A percentile compares a stretch with the other conserved stretches of the same genome.
phyloP scores from a whole-genome alignment of 2,113 vertebrate species.

The Callocephalon fimbriatum region DNA sequence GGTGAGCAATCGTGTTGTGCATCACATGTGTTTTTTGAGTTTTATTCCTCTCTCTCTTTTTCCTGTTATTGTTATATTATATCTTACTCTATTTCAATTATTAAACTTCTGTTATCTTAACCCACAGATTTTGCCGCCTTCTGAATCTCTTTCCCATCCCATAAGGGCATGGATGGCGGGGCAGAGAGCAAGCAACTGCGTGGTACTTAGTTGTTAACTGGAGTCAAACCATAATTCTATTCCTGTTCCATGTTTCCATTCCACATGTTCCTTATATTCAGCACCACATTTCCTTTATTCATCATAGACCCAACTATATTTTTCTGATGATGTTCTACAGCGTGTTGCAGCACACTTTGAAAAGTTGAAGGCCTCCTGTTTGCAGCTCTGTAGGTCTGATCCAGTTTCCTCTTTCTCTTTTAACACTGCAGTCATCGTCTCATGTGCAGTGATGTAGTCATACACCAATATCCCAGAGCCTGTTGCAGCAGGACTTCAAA shows the following conservation, averaged over 20 bases:
- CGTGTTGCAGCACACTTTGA: too few relatives aligned
- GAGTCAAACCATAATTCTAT: neutral
- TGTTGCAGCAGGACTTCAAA: fast-evolving
- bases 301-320: neutral
- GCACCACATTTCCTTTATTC: neutral
- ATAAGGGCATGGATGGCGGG: neutral
- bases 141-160: neutral
- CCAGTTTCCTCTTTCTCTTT: neutral
- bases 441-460: fast-evolving
- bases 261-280: neutral
- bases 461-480: neutral
- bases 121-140: neutral
- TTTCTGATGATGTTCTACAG: neutral
- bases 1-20: neutral
- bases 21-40: neutral
- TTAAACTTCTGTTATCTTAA: neutral
- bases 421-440: neutral
- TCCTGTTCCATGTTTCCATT: neutral
- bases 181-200: neutral
- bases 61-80: neutral
- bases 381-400: neutral
- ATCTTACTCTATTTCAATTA: neutral
- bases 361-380: neutral
- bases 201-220: neutral
- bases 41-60: neutral